Conservation (phyloP, 2,113 vertebrate species). For the Sapajus apella region DNA sequence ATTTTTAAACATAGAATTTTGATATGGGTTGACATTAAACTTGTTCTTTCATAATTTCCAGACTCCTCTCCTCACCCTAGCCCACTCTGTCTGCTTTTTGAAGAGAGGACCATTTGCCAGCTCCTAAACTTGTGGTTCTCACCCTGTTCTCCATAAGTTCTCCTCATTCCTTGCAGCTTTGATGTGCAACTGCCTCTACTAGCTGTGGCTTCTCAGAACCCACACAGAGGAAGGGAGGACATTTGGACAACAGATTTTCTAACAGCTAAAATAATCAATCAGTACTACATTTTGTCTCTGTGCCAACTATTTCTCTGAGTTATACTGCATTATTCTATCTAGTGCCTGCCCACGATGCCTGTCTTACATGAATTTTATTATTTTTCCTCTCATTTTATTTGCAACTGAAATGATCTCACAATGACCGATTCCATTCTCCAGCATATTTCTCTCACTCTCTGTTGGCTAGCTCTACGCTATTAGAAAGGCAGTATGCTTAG, state of each 20-base stretch:
- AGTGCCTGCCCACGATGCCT: background rate
- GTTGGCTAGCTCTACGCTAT: background rate
- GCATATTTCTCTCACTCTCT: background rate
- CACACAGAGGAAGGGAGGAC: background rate
- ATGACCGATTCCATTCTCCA: background rate
- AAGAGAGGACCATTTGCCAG: background rate
- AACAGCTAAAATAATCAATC: background rate
- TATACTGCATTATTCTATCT: background rate
- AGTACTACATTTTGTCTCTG: background rate
- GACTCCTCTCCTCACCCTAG: background rate
- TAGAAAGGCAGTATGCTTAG: background rate
- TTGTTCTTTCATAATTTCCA: background rate
- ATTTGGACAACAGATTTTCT: background rate
- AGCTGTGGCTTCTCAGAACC: background rate
- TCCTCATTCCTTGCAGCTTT: background rate
- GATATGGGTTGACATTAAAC: background rate
- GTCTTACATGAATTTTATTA: background rate
- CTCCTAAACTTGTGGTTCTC: background rate
- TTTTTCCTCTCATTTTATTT: background rate
- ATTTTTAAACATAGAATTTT: background rate
- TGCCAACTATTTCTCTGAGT: background rate
- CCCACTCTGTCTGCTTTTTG: background rate
- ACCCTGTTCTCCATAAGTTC: background rate
- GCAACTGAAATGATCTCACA: background rate
- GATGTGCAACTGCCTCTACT: background rate